Conservation (phyloP, 2,797 vertebrate genomes). For the Poeciliopsis presidionis region DNA sequence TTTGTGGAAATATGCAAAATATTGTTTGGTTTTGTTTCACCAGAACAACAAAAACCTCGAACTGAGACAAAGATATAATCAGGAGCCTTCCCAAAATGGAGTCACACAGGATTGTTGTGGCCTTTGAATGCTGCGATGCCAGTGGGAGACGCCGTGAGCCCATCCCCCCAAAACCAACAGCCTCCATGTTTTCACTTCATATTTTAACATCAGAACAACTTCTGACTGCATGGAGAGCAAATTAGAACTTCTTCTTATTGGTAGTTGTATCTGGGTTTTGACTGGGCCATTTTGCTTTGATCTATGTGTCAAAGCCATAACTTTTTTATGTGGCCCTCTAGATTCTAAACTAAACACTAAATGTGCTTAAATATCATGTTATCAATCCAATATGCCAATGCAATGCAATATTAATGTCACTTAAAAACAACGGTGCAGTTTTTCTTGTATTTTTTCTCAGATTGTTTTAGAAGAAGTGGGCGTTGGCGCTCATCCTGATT, state of each 20-base stretch:
- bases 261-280: not conserved
- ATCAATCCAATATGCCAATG: no score
- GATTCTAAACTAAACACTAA: no score
- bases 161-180: not conserved
- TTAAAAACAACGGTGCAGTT: not conserved
- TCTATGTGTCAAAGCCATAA: no score
- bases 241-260: not conserved
- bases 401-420: no score
- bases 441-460: not conserved
- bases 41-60: not conserved
- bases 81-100: not conserved
- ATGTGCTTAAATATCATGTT: no score
- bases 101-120: not conserved
- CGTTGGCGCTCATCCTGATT: not conserved
- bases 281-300: not conserved
- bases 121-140: not conserved
- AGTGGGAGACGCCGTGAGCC: not conserved
- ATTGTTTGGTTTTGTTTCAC: not conserved
- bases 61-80: not conserved
- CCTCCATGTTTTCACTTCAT: not conserved
- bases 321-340: no score
- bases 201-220: not conserved
- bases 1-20: not conserved
- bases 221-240: not conserved
- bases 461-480: not conserved